Conservation (phyloP, 2,888 invertebrate genomes). For the Megamerina dolium region DNA sequence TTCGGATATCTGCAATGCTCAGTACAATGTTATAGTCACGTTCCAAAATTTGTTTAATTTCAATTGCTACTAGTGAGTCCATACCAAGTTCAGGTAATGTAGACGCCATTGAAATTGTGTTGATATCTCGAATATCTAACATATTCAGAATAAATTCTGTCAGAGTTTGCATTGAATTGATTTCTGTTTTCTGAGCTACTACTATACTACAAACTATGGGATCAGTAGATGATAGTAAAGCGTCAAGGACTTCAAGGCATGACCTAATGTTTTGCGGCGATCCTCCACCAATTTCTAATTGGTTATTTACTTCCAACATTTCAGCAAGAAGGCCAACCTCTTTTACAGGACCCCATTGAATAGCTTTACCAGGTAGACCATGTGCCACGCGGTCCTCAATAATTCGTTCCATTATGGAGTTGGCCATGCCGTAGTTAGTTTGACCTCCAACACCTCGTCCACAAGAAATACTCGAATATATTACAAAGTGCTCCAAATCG, state of each 20-base stretch:
- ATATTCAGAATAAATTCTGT: constrained; percentile 69
- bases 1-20: constrained; percentile 78
- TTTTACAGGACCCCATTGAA: constrained; percentile 91
- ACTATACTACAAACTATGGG: constrained; percentile 78
- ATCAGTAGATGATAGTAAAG: constrained; percentile 63
- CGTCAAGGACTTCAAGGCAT: constrained; percentile 69
- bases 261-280: constrained; percentile 79
- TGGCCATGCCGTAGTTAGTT: constrained; percentile 46
- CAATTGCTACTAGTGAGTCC: constrained; percentile 96
- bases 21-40: constrained; percentile 82
- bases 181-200: constrained; percentile 72
- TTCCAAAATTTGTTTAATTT: constrained; percentile 89
- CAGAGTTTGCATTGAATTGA: constrained; percentile 58
- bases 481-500: constrained; percentile 67
- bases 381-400: constrained; percentile 66
- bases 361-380: constrained; percentile 72
- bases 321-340: too few species aligned
- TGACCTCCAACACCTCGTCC: constrained; percentile 90
- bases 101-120: constrained; percentile 63
- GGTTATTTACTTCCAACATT: constrained; percentile 62
- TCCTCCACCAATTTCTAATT: constrained; percentile 70
- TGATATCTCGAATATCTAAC: constrained; percentile 63
- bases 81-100: constrained; percentile 87
- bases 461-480: constrained; percentile 87
- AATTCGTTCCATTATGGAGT: constrained; percentile 20